Percentiles rank a stretch among this genome's conserved stretches.
These are phyloP conservation scores for Stegophylla sp. DNA, from an alignment of 2,888 invertebrate genomes.

Conservation along the genomic window DNA sequence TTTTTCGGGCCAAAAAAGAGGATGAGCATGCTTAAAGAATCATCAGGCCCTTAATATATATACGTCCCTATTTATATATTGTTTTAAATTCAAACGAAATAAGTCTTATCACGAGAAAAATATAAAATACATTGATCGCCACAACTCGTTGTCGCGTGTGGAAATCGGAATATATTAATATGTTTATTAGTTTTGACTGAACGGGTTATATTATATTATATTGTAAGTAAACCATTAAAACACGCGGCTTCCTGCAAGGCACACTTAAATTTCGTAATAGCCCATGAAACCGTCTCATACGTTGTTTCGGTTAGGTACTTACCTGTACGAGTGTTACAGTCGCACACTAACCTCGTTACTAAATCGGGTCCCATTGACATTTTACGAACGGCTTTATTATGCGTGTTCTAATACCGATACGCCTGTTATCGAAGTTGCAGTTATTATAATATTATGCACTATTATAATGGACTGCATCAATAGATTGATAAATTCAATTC, in stretches of 20 bases:
- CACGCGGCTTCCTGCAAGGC: neutral
- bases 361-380: neutral
- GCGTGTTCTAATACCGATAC: neutral
- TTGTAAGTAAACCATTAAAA: neutral
- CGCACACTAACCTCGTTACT: neutral
- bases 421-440: no score
- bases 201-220: slow-evolving; percentile 18
- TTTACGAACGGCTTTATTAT: neutral
- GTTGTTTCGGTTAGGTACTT: neutral
- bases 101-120: neutral
- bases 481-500: neutral
- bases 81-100: neutral
- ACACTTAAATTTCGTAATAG: slow-evolving; percentile 20
- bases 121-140: neutral
- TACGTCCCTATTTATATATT: neutral
- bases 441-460: neutral
- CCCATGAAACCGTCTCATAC: neutral
- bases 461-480: neutral
- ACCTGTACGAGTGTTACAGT: no score
- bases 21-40: no score
- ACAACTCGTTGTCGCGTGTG: neutral
- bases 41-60: no score
- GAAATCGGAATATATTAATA: neutral
- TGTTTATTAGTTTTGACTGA: slow-evolving; percentile 6
- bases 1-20: no score